Percentiles rank a stretch among this genome's conserved stretches.
These are phyloP conservation scores for Hedychridium roseum DNA, from an alignment of 2,888 invertebrate species.

Conservation along the genomic window DNA sequence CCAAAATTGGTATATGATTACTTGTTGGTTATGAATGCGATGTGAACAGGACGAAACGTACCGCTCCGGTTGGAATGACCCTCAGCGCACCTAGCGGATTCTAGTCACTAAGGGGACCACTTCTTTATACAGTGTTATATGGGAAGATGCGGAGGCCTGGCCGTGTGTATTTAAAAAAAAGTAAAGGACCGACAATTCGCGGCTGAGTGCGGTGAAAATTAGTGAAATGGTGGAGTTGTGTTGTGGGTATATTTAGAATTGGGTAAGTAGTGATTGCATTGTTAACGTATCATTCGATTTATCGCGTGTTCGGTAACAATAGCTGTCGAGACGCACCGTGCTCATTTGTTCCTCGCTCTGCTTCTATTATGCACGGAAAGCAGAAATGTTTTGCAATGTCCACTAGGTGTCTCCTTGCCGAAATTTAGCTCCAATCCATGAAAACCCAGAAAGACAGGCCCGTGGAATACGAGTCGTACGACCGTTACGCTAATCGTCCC, in stretches of 20 bases:
- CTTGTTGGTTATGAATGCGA: too few relatives aligned
- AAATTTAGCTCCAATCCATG: slow-evolving; percentile 9
- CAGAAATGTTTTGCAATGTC: slow-evolving; percentile 12
- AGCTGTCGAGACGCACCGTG: neutral
- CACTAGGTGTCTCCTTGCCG: slow-evolving; percentile 24
- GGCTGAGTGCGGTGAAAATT: slow-evolving; percentile 42
- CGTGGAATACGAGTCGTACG: neutral
- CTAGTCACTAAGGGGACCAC: too few relatives aligned
- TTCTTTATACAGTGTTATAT: too few relatives aligned
- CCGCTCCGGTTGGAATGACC: too few relatives aligned
- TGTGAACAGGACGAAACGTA: too few relatives aligned
- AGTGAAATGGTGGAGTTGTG: slow-evolving; percentile 52
- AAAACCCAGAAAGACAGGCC: too few relatives aligned
- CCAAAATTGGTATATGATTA: too few relatives aligned
- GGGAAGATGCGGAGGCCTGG: too few relatives aligned
- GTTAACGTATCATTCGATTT: slow-evolving; percentile 1
- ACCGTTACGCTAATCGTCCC: slow-evolving; percentile 1
- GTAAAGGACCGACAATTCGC: slow-evolving; percentile 44
- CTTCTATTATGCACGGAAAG: neutral
- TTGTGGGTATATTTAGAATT: slow-evolving; percentile 46
- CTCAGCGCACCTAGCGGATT: too few relatives aligned
- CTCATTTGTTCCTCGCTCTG: neutral
- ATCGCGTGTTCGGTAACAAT: slow-evolving; percentile 9
- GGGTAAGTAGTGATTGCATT: slow-evolving; percentile 44
- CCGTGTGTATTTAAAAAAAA: slow-evolving; percentile 37